Evolutionary conservation across 2,888 invertebrate genomes (phyloP).

Genomic region (Drosophila paramelanica): DNA sequence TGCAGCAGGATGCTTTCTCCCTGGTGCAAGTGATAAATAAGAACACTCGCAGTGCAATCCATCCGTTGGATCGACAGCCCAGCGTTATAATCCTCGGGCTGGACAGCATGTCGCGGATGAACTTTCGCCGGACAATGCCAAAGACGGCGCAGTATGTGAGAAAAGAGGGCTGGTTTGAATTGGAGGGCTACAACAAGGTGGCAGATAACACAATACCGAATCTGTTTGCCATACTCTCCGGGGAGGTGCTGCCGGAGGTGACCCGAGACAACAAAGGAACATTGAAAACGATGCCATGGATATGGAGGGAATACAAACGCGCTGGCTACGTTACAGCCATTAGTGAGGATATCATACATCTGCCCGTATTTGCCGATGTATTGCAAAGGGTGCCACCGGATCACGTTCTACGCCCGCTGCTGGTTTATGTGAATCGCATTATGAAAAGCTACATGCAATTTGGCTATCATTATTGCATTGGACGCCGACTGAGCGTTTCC

Average conservation of each 20-base stretch:
- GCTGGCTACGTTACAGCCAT: slow-evolving; percentile 90
- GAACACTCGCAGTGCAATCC: background rate
- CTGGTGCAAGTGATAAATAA: slow-evolving; percentile 83
- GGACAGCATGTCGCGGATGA: slow-evolving; percentile 87
- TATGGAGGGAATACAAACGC: slow-evolving; percentile 90
- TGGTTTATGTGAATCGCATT: slow-evolving; percentile 86
- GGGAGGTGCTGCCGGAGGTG: too few species aligned
- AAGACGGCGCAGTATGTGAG: slow-evolving; percentile 88
- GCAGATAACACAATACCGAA: slow-evolving; percentile 95
- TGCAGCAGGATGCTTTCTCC: slow-evolving; percentile 85
- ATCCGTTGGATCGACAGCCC: slow-evolving; percentile 64
- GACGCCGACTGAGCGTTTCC: slow-evolving; percentile 87
- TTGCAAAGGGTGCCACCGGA: slow-evolving; percentile 87
- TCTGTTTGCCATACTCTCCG: slow-evolving; percentile 82
- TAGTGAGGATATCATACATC: slow-evolving; percentile 87
- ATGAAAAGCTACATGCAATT: slow-evolving; percentile 10
- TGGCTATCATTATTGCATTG: slow-evolving; percentile 86
- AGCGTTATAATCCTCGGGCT: slow-evolving; percentile 92
- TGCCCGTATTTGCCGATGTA: too few species aligned
- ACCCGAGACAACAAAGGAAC: too few species aligned
- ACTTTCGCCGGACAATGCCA: slow-evolving; percentile 90
- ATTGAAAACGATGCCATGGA: slow-evolving; percentile 88
- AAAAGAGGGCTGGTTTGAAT: slow-evolving; percentile 87
- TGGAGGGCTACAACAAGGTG: slow-evolving; percentile 89
- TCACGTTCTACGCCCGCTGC: slow-evolving; percentile 90